Conservation (phyloP, 2,113 vertebrate species). For the Cephalopholis sonnerati region DNA sequence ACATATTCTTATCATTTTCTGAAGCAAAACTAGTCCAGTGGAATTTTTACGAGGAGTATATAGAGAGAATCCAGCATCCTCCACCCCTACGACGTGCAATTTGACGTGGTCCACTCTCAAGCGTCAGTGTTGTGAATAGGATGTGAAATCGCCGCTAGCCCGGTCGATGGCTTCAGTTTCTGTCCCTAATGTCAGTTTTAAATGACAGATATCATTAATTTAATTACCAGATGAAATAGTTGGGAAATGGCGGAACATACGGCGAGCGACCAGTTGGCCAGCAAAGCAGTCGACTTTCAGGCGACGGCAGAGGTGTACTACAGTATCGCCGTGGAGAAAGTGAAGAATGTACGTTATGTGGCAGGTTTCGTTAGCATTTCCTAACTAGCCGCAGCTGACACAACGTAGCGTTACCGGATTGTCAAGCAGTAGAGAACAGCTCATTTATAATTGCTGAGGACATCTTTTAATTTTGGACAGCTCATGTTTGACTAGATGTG, state of each 20-base stretch:
- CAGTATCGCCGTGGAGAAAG: constrained; percentile 83
- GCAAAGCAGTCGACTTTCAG: constrained; percentile 70
- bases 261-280: constrained; percentile 63
- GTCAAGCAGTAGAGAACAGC: not conserved
- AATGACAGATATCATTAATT: not conserved
- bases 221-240: constrained; percentile 47
- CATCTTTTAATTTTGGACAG: not conserved
- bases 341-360: constrained; percentile 85
- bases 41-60: rapidly evolving
- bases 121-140: constrained; percentile 70
- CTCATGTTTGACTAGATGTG: not conserved
- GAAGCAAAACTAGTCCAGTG: rapidly evolving
- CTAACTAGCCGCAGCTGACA: constrained; percentile 54
- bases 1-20: rapidly evolving
- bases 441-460: not conserved
- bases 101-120: constrained; percentile 46
- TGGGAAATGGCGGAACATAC: constrained; percentile 74
- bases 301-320: constrained; percentile 81
- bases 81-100: not conserved
- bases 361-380: constrained; percentile 75
- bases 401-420: constrained; percentile 21
- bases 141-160: constrained; percentile 61
- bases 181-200: constrained; percentile 7
- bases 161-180: constrained; percentile 48
- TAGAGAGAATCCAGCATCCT: rapidly evolving